Evolutionary conservation across 2,113 vertebrate genomes (phyloP).

Genomic region (Neodontobutis hainanensis): DNA sequence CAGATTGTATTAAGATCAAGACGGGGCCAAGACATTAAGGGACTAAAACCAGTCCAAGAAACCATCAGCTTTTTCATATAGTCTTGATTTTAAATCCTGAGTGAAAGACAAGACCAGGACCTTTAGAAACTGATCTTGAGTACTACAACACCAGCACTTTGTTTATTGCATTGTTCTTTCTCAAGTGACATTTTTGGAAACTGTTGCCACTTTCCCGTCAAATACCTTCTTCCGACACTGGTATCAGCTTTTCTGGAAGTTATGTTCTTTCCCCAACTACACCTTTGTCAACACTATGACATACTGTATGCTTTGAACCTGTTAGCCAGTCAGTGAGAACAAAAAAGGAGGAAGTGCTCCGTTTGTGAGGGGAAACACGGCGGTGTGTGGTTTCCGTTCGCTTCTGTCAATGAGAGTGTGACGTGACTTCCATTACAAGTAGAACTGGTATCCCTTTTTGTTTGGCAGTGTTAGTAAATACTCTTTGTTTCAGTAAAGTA

Average conservation of each 20-base stretch:
- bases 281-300: conserved; percentile 20
- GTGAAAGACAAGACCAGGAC: too few species aligned
- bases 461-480: not conserved
- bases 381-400: conserved; percentile 68
- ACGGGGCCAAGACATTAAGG: too few species aligned
- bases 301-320: conserved; percentile 18
- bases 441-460: conserved; percentile 3
- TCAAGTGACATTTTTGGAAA: not conserved
- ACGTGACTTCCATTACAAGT: conserved; percentile 62
- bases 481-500: not conserved
- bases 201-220: not conserved
- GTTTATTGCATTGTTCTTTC: not conserved
- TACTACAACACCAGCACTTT: not conserved
- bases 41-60: too few species aligned
- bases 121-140: too few species aligned
- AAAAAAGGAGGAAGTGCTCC: conserved; percentile 66
- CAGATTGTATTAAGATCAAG: not conserved
- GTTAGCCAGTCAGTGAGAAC: conserved; percentile 29
- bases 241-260: conserved; percentile 5
- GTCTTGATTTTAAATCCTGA: too few species aligned
- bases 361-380: conserved; percentile 68
- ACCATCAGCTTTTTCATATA: too few species aligned
- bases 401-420: conserved; percentile 49
- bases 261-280: conserved; percentile 11
- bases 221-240: not conserved